Conservation (phyloP, 2,797 vertebrate genomes). For the Anguilla obscura region DNA sequence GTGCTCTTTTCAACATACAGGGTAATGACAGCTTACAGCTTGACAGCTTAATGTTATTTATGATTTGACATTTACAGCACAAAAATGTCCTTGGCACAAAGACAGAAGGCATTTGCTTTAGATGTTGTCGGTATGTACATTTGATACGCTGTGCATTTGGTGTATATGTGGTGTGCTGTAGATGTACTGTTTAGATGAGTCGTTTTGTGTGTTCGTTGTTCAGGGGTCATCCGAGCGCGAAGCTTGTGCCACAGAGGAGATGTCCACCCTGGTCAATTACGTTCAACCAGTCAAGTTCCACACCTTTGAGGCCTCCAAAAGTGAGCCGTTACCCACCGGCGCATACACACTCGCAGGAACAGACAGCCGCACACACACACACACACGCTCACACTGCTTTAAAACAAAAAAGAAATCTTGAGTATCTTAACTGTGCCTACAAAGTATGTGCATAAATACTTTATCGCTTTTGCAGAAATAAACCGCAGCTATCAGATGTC, state of each 20-base stretch:
- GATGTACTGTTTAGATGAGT: background rate
- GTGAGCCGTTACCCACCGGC: slow-evolving; percentile 69
- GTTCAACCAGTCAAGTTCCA: slow-evolving; percentile 98
- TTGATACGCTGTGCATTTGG: background rate
- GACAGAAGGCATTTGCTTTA: too few species aligned
- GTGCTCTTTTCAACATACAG: too few species aligned
- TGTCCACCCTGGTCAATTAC: slow-evolving; percentile 98
- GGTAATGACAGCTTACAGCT: too few species aligned
- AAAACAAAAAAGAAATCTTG: background rate
- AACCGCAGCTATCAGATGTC: slow-evolving; percentile 97
- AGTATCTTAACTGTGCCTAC: background rate
- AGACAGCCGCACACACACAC: background rate
- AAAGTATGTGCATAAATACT: background rate
- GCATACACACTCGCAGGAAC: background rate
- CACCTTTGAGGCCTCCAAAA: slow-evolving; percentile 94
- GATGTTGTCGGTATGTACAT: background rate
- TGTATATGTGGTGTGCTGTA: background rate
- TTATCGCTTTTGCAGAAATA: slow-evolving; percentile 72
- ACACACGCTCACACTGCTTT: background rate
- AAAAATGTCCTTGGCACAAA: too few species aligned
- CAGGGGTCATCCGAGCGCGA: slow-evolving; percentile 93
- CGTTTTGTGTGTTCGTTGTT: slow-evolving; percentile 34
- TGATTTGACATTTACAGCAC: too few species aligned
- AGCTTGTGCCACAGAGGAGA: slow-evolving; percentile 94
- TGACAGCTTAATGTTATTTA: too few species aligned